Conservation (phyloP, 2,113 vertebrate species). For the Drymodes brunneopygia region DNA sequence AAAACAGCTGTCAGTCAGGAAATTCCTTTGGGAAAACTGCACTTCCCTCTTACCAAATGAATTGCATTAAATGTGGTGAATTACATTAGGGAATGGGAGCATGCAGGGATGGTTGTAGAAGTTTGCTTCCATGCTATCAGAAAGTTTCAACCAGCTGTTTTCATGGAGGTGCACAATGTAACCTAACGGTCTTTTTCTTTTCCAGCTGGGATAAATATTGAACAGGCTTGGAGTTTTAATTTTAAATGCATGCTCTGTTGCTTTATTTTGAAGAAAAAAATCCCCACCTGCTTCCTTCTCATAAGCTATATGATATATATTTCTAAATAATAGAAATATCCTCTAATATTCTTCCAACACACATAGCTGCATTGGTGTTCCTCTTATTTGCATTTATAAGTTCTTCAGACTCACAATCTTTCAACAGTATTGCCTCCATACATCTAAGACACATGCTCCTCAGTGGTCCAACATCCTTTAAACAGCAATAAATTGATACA, state of each 20-base stretch:
- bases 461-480: neutral
- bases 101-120: neutral
- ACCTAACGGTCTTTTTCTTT: neutral
- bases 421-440: neutral
- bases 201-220: neutral
- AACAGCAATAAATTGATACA: neutral
- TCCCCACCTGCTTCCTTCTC: neutral
- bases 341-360: neutral
- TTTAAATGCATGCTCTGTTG: neutral
- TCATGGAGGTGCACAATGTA: neutral
- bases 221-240: neutral
- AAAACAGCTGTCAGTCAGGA: conserved; percentile 22
- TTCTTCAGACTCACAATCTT: neutral
- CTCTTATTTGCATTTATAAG: neutral
- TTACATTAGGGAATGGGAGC: conserved; percentile 4
- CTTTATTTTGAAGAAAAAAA: neutral
- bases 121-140: neutral
- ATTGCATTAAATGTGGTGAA: conserved; percentile 1
- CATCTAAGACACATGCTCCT: neutral
- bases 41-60: conserved; percentile 36
- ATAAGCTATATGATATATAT: neutral
- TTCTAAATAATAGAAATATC: neutral
- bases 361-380: neutral
- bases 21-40: conserved; percentile 13
- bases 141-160: neutral